Base-by-base conservation (phyloP, 2,888 invertebrate species). In the Cephus sareptanus region DNA sequence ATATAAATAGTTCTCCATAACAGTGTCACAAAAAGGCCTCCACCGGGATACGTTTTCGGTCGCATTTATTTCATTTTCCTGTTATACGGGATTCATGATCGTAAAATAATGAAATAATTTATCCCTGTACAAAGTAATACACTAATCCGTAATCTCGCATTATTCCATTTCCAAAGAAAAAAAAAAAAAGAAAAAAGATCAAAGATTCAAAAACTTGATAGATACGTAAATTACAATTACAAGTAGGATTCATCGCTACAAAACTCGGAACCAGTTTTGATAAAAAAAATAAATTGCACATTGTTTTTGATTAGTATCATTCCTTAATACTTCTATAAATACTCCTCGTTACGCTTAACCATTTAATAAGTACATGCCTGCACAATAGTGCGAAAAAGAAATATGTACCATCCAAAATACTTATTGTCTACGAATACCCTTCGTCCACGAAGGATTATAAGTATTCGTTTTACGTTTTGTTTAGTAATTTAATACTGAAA, bases 401-500 rank as follows among this genome's bases (percentile, higher is more conserved):
- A 56, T 37, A 71, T 77, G 31, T 69, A 33, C 34, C 56, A 37
- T 68, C 33, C 31, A 15, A 56, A 56, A 56, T 71, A 31, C 40
- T 70, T 34, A 56, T 69, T 30, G 15, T 68, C 70, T 74, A 69
- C 75, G 77, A 79, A 79, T 75, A 34, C 71, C 33, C 76, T 77
- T 77, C 77, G 77, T 77, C 73, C 71, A 80, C 77, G 79, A 80
- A 77, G 35, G 69, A 37, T 71, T 30, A 34, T 40, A 15, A 56
- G 33, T 31, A 13, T 75, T 23, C 68, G 9, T 77, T 68, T 75
- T 79, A 69, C 37, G 76, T 74, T 70, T 69, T 34, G 75, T 40
- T 69, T 56, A 78, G 71, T 76, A 77, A 83, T 81, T 81, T 82
- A 81, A 83, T 83, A 83, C 83, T 83, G 82, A 83, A 80, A 31